Conservation (phyloP, 2,888 invertebrate species). For the Seira sanloemensis region DNA sequence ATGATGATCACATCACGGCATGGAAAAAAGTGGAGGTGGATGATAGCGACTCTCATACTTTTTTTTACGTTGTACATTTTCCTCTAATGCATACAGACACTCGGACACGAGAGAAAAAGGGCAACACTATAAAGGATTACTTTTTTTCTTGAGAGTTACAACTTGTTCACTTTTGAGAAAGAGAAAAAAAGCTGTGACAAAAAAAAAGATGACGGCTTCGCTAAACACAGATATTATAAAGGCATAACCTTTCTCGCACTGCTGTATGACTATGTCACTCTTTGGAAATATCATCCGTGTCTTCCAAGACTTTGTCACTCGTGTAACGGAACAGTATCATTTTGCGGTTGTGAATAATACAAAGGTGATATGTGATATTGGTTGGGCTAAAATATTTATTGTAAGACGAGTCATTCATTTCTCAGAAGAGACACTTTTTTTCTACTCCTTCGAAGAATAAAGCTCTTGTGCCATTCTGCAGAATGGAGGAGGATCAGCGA, state of each 20-base stretch:
- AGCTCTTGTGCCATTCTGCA: neutral
- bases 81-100: neutral
- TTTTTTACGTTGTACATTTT: too few relatives aligned
- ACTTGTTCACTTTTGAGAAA: neutral
- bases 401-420: neutral
- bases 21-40: conserved; percentile 1
- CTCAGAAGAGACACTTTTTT: neutral
- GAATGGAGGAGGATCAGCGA: neutral
- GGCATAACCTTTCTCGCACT: too few relatives aligned
- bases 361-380: neutral
- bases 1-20: conserved; percentile 2
- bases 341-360: conserved; percentile 4
- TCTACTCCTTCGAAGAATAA: neutral
- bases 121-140: neutral
- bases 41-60: too few relatives aligned
- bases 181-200: conserved; percentile 5
- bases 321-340: too few relatives aligned
- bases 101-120: neutral
- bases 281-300: too few relatives aligned
- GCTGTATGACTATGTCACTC: too few relatives aligned
- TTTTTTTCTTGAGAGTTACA: neutral
- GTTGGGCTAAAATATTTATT: conserved; percentile 1
- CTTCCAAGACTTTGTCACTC: too few relatives aligned
- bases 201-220: too few relatives aligned
- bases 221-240: too few relatives aligned